phyloP scores from a whole-genome alignment of 1,140 invertebrate species.

The Coelopa frigida region DNA sequence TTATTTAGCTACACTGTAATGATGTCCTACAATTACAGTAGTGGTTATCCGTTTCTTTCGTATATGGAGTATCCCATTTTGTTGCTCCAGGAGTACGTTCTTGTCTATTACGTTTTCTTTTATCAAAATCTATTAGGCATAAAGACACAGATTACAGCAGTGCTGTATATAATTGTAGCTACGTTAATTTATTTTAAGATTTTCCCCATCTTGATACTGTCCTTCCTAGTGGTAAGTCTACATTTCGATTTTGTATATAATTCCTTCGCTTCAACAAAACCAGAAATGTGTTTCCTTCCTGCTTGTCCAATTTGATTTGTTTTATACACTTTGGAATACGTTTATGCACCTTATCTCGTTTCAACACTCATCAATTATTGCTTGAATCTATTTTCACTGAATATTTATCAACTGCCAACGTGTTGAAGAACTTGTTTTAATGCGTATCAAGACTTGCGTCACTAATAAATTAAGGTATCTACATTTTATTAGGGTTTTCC shows the following conservation, averaged over 20 bases:
- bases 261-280: too few species aligned
- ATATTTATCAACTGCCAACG: too few species aligned
- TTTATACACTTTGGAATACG: too few species aligned
- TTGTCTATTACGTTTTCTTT: slow-evolving; percentile 56
- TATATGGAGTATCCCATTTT: slow-evolving; percentile 65
- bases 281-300: too few species aligned
- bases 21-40: slow-evolving; percentile 60
- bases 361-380: too few species aligned
- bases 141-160: slow-evolving; percentile 43
- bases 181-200: slow-evolving; percentile 48
- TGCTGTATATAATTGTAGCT: slow-evolving; percentile 48
- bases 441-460: too few species aligned
- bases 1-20: slow-evolving; percentile 59
- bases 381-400: too few species aligned
- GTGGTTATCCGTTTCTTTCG: slow-evolving; percentile 56
- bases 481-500: too few species aligned
- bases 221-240: slow-evolving; percentile 55
- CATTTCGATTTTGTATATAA: background rate
- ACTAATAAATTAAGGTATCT: too few species aligned
- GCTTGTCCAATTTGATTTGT: too few species aligned
- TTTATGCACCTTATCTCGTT: too few species aligned
- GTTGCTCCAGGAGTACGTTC: slow-evolving; percentile 55
- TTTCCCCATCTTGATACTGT: slow-evolving; percentile 52
- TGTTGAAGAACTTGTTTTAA: too few species aligned
- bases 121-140: slow-evolving; percentile 52